phyloP scores from a whole-genome alignment of 2,113 vertebrate genomes.

The Solea senegalensis region DNA sequence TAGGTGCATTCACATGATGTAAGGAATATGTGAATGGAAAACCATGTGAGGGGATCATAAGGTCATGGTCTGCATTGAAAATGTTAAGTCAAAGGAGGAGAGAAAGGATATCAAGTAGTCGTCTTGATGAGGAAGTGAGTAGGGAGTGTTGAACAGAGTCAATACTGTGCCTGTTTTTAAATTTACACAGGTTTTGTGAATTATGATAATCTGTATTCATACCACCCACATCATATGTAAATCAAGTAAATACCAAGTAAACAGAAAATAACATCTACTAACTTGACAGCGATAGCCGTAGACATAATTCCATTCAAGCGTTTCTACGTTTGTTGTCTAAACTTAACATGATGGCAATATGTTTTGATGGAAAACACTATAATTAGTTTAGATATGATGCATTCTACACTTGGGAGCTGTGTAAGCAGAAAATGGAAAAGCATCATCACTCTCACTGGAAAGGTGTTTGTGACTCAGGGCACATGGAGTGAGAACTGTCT shows the following conservation, averaged over 20 bases:
- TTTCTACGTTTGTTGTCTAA: not conserved
- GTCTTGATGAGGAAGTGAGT: too few species aligned
- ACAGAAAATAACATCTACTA: not conserved
- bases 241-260: too few species aligned
- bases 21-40: too few species aligned
- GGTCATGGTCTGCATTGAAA: too few species aligned
- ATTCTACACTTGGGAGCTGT: constrained; percentile 18
- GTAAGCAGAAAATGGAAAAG: constrained; percentile 44
- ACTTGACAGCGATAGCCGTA: not conserved
- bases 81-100: too few species aligned
- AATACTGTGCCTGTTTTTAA: too few species aligned
- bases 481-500: constrained; percentile 11
- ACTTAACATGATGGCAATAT: not conserved
- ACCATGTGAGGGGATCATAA: too few species aligned
- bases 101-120: too few species aligned
- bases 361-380: not conserved
- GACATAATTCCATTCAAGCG: not conserved
- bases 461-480: constrained; percentile 11
- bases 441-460: constrained; percentile 22
- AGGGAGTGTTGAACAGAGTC: too few species aligned
- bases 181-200: too few species aligned
- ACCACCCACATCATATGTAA: too few species aligned
- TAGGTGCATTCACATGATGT: not conserved
- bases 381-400: not conserved
- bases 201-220: too few species aligned